A percentile compares a stretch with the other conserved stretches of the same genome.
phyloP scores from a whole-genome alignment of 92 coral and sea anemone species.

The Phenganax subtilis region DNA sequence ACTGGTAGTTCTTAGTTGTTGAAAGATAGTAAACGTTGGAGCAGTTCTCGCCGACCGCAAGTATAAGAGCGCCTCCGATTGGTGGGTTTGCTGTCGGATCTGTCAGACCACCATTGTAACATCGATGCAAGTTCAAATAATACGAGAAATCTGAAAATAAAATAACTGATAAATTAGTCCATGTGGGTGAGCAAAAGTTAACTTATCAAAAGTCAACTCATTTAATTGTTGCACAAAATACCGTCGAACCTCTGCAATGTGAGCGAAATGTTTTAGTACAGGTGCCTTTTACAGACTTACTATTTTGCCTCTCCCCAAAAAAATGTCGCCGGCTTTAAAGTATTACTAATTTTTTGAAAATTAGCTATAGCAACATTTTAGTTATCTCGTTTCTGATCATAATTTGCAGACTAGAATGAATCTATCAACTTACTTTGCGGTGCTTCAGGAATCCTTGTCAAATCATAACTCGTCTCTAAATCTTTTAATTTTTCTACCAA shows the following conservation, averaged over 20 bases:
- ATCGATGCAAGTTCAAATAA: constrained; percentile 29
- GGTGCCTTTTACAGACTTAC: too few relatives aligned
- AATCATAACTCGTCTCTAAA: background rate
- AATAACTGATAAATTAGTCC: background rate
- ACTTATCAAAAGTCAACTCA: background rate
- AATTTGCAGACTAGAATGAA: background rate
- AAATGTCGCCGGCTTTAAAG: too few relatives aligned
- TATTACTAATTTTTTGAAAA: too few relatives aligned
- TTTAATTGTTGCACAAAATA: too few relatives aligned
- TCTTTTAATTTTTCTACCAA: constrained; percentile 1
- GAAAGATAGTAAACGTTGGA: constrained; percentile 5
- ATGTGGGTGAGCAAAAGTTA: background rate
- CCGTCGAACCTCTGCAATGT: too few relatives aligned
- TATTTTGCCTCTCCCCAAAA: too few relatives aligned
- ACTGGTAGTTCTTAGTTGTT: background rate
- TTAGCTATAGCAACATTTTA: too few relatives aligned
- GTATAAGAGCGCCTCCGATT: constrained; percentile 18
- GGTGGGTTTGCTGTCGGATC: background rate
- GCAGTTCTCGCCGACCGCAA: constrained; percentile 9
- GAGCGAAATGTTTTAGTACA: too few relatives aligned
- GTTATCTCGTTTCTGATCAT: too few relatives aligned
- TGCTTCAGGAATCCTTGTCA: background rate
- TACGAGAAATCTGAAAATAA: constrained; percentile 6
- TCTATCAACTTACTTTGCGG: background rate
- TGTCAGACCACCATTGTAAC: constrained; percentile 21